Conservation (phyloP, 1,140 invertebrate genomes). For the Heliconius hermathena region DNA sequence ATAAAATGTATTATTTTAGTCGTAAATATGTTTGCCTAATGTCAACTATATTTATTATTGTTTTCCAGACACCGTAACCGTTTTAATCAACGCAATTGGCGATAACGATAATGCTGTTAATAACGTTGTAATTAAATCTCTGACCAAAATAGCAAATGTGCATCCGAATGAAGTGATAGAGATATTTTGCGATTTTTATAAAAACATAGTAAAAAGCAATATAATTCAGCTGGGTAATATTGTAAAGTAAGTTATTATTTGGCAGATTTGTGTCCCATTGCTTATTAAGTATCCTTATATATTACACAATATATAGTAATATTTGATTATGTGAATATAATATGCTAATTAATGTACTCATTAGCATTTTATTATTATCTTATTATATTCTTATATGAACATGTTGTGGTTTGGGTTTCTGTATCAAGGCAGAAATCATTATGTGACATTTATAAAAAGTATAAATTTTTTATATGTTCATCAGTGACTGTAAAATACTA, state of each 20-base stretch:
- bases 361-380: neutral
- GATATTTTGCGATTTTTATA: slow-evolving; percentile 74
- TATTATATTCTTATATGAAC: neutral
- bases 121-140: slow-evolving; percentile 76
- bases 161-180: slow-evolving; percentile 77
- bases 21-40: slow-evolving; percentile 22
- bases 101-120: slow-evolving; percentile 78
- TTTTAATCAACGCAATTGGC: slow-evolving; percentile 72
- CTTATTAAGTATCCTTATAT: slow-evolving; percentile 3
- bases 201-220: slow-evolving; percentile 67
- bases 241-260: slow-evolving; percentile 66
- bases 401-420: neutral
- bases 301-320: neutral
- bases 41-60: slow-evolving; percentile 37
- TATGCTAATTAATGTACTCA: neutral
- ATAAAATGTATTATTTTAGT: neutral
- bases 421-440: neutral
- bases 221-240: slow-evolving; percentile 71
- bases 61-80: slow-evolving; percentile 72
- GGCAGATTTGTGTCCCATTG: slow-evolving; percentile 7
- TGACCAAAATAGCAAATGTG: slow-evolving; percentile 73
- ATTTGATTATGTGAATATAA: neutral
- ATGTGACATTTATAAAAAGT: neutral
- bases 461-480: no score
- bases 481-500: neutral